Conservation (phyloP, 2,797 vertebrate genomes). For the Coregonus sp. region DNA sequence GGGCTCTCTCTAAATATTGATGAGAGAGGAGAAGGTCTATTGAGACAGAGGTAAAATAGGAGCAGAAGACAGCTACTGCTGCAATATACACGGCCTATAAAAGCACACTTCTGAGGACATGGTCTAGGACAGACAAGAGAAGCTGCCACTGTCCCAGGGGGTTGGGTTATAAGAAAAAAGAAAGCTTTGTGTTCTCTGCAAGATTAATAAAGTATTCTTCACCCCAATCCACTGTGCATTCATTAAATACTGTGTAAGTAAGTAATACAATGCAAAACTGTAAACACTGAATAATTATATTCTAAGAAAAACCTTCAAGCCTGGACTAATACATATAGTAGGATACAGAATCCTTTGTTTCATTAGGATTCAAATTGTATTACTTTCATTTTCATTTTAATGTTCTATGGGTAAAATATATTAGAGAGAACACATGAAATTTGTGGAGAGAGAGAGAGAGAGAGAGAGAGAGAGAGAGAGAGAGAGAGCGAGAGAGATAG, state of each 20-base stretch:
- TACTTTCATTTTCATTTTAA: slow-evolving; percentile 28
- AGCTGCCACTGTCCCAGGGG: slow-evolving; percentile 2
- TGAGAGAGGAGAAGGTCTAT: not conserved
- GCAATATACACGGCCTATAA: slow-evolving; percentile 21
- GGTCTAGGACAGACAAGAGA: slow-evolving; percentile 26
- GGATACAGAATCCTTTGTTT: slow-evolving; percentile 26
- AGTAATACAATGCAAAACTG: not conserved
- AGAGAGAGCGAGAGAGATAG: not conserved
- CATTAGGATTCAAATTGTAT: slow-evolving; percentile 29
- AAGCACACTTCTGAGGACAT: slow-evolving; percentile 38
- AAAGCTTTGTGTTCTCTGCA: not conserved
- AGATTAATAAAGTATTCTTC: not conserved
- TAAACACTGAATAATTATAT: slow-evolving; percentile 34
- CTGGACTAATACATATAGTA: slow-evolving; percentile 18
- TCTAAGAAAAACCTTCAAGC: slow-evolving; percentile 33
- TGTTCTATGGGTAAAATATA: slow-evolving; percentile 35
- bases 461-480: slow-evolving; percentile 2
- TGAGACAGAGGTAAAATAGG: not conserved
- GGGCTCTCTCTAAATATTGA: not conserved
- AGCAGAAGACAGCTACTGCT: not conserved
- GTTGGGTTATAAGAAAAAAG: not conserved
- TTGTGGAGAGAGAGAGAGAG: slow-evolving; percentile 6
- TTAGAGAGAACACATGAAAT: slow-evolving; percentile 41
- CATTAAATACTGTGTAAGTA: slow-evolving; percentile 34
- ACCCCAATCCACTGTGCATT: slow-evolving; percentile 36